Conservation (phyloP, 2,888 invertebrate species). For the Drosophila subsilvestris region DNA sequence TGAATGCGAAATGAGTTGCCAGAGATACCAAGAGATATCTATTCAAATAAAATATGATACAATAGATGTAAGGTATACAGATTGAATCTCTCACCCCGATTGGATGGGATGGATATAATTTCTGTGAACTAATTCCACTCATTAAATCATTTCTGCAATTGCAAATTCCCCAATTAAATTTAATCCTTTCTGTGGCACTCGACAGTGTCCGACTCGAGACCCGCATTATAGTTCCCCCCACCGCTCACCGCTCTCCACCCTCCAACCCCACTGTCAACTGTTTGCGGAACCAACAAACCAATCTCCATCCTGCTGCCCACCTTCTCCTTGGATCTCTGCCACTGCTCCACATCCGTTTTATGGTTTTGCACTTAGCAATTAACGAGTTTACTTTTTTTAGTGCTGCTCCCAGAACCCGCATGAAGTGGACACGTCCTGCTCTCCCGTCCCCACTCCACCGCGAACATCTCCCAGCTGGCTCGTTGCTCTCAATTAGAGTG, state of each 20-base stretch:
- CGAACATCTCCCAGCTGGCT: conserved; percentile 57
- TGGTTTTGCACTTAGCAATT: conserved; percentile 68
- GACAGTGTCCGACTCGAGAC: not conserved
- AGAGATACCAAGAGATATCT: conserved; percentile 22
- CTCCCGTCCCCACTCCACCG: conserved; percentile 10
- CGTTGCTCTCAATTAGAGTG: conserved; percentile 72
- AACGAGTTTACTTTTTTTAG: conserved; percentile 58
- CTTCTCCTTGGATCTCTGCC: conserved; percentile 13
- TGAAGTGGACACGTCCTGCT: conserved; percentile 40
- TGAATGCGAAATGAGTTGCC: not conserved
- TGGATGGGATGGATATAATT: conserved; percentile 1
- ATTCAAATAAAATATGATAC: conserved; percentile 1
- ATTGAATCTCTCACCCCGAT: not conserved
- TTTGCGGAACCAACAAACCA: conserved; percentile 23
- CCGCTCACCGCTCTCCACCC: not conserved
- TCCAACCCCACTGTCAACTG: conserved; percentile 7
- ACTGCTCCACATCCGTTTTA: conserved; percentile 45
- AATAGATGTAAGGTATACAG: not conserved
- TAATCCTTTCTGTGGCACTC: not conserved
- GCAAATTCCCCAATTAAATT: not conserved
- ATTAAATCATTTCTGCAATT: not conserved
- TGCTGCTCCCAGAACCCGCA: conserved; percentile 42
- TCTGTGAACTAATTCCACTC: not conserved
- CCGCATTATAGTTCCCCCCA: not conserved
- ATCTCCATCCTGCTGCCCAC: conserved; percentile 5